Base-by-base conservation (phyloP, 1,140 invertebrate species). In the Trachymyrmex septentrionalis region DNA sequence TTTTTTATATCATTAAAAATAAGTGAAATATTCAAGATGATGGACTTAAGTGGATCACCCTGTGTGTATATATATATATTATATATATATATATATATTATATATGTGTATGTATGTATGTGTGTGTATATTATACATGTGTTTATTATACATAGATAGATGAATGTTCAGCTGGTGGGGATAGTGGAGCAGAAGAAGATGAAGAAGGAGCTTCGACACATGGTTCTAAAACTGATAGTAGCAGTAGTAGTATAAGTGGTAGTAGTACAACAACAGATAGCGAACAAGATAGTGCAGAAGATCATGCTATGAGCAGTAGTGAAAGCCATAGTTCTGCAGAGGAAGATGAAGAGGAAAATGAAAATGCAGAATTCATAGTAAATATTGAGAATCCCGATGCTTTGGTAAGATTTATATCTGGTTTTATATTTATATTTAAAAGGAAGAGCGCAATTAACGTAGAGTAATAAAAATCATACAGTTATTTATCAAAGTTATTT, bases 101-200 rank as follows among this genome's bases (percentile, higher is more conserved):
- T 34, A 50, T 16, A 50, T n/a, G n/a, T n/a, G n/a, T n/a, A n/a
- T n/a, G n/a, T n/a, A n/a, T n/a, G n/a, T n/a, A n/a, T n/a, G n/a
- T n/a, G n/a, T n/a, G n/a, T n/a, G n/a, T n/a, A n/a, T 1, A 34
- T 34, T 38, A 7, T 38, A 3, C 7, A n/a, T 69, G 12, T 66
- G 1, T 1, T 69, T 6, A 12, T 3, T 67, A 5, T 0, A 14
- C 48, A 12, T 69, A 95, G 95, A 88, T 95, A 16, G 94, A 95
- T 44, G 95, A 95, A 59, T 95, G 94, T 89, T 95, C 95, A 69
- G 94, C 93, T 7, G 94, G 94, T 81, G 95, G 95, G 21, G 95
- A 95, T 34, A 95, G 95, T 16, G 93, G 92, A 6, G 94, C 93
- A 0, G 95, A 95, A 77, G 95, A 95, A 84, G 95, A 95, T 66